Conservation (phyloP, 1,140 invertebrate genomes). For the Pissodes strobi region DNA sequence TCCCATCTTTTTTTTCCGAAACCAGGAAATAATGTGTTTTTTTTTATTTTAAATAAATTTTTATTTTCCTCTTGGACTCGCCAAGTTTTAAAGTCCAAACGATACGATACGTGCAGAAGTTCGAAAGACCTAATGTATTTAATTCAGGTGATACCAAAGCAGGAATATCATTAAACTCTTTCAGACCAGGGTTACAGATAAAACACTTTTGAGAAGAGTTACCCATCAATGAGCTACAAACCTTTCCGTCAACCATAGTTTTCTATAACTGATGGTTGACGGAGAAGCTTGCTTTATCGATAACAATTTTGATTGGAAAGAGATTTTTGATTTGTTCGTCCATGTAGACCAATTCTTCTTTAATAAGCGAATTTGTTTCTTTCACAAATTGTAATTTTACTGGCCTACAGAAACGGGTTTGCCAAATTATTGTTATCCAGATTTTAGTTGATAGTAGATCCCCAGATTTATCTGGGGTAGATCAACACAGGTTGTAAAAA, state of each 20-base stretch:
- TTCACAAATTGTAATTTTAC: background rate
- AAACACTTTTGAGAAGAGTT: background rate
- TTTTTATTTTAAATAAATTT: background rate
- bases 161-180: too few relatives aligned
- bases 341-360: background rate
- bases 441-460: too few relatives aligned
- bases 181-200: background rate
- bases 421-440: too few relatives aligned
- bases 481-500: too few relatives aligned
- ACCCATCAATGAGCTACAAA: background rate
- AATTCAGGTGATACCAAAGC: too few relatives aligned
- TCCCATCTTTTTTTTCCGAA: background rate
- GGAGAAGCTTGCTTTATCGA: background rate
- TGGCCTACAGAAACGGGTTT: background rate
- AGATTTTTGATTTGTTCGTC: background rate
- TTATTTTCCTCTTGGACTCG: background rate
- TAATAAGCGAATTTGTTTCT: background rate
- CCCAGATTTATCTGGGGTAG: too few relatives aligned
- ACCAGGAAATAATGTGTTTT: background rate
- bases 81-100: background rate
- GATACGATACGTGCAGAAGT: background rate
- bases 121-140: background rate
- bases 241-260: background rate
- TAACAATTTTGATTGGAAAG: background rate
- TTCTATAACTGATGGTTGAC: background rate